Percentiles rank a stretch among this genome's conserved stretches.
Evolutionary conservation across 2,797 vertebrate species (phyloP).

Genomic region (Scyliorhinus canicula): DNA sequence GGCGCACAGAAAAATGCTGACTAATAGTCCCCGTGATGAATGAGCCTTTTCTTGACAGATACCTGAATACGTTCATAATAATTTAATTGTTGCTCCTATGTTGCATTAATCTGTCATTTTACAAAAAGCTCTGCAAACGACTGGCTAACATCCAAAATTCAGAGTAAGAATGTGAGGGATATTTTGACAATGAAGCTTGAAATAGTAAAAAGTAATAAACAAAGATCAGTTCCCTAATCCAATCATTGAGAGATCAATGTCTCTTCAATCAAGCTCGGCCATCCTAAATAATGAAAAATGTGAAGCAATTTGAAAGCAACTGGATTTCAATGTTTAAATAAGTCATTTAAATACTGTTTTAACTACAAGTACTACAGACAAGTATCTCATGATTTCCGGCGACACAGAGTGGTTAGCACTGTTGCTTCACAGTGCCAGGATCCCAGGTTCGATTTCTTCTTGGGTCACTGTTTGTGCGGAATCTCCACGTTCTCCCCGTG

Average conservation of each 20-base stretch:
- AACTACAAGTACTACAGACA: background rate
- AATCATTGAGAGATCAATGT: no score
- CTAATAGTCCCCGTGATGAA: conserved; percentile 40
- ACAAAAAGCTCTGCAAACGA: background rate
- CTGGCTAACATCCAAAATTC: background rate
- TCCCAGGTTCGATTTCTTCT: no score
- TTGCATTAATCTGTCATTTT: background rate
- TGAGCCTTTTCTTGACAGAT: background rate
- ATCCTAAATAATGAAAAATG: background rate
- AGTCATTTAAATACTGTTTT: background rate
- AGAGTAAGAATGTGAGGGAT: background rate
- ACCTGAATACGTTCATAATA: background rate
- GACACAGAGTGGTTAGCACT: no score
- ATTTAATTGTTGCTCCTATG: conserved; percentile 1
- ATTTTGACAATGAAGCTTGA: background rate
- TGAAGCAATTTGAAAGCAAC: background rate
- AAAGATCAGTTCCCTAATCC: background rate
- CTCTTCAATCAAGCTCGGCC: background rate
- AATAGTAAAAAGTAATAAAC: background rate
- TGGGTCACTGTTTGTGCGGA: no score
- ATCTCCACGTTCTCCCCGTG: no score
- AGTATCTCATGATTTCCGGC: background rate
- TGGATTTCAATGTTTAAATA: background rate
- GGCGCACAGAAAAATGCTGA: conserved; percentile 46
- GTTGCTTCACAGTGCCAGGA: no score